Conservation (phyloP, 1,140 invertebrate species). For the Himalopsyche phryganea region DNA sequence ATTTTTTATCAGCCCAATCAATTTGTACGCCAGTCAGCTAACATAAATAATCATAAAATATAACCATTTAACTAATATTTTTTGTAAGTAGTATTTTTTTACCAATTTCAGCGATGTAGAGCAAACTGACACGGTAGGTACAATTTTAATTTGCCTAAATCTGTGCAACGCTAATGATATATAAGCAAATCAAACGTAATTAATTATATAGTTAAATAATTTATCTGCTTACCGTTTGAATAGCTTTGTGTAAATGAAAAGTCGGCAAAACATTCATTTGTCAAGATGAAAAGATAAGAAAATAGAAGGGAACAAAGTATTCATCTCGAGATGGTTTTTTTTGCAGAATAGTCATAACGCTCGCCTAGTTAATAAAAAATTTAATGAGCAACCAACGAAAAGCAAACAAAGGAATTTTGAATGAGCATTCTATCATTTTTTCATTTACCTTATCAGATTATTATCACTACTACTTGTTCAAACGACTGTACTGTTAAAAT, state of each 20-base stretch:
- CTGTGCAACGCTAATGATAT: too few relatives aligned
- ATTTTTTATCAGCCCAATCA: too few relatives aligned
- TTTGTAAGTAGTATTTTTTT: too few relatives aligned
- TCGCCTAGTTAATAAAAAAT: neutral
- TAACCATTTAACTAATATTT: too few relatives aligned
- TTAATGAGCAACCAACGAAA: slow-evolving; percentile 9
- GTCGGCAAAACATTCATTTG: slow-evolving; percentile 29
- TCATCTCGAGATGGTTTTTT: slow-evolving; percentile 20
- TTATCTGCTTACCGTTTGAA: slow-evolving; percentile 10
- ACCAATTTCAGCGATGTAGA: too few relatives aligned
- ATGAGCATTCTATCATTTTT: neutral
- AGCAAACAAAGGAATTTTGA: slow-evolving; percentile 2
- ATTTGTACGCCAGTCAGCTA: too few relatives aligned
- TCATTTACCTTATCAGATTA: too few relatives aligned
- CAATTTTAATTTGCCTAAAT: too few relatives aligned
- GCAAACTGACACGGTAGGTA: too few relatives aligned
- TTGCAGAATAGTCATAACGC: neutral
- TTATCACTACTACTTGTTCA: too few relatives aligned
- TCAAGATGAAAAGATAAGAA: slow-evolving; percentile 31
- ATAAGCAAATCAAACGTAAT: slow-evolving; percentile 1
- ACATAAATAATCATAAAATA: too few relatives aligned
- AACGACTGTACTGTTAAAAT: too few relatives aligned
- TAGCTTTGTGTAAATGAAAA: slow-evolving; percentile 30
- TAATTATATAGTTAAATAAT: slow-evolving; percentile 8
- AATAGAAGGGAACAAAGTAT: slow-evolving; percentile 24